These are phyloP conservation scores for Mythimna lalbum DNA, from an alignment of 2,888 invertebrate genomes.

Conservation along the genomic window DNA sequence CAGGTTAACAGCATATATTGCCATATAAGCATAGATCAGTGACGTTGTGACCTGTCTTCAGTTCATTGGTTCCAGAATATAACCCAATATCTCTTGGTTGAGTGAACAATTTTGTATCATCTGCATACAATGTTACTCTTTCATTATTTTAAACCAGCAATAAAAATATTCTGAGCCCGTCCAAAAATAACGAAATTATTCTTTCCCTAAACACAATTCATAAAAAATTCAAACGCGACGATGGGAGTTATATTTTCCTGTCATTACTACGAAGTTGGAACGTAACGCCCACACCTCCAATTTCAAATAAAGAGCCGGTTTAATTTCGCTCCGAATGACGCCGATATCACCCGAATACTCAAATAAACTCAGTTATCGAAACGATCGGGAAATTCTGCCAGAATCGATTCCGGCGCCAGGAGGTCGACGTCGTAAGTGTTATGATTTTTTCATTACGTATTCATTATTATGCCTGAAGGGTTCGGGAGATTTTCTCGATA, in stretches of 20 bases:
- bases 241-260: constrained; percentile 24
- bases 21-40: constrained; percentile 16
- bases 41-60: constrained; percentile 16
- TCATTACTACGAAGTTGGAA: constrained; percentile 29
- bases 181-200: constrained; percentile 16
- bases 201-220: constrained; percentile 13
- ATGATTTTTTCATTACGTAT: constrained; percentile 46
- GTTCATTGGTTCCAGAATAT: constrained; percentile 32
- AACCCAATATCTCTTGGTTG: constrained; percentile 20
- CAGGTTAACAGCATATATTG: background rate
- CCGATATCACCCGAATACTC: constrained; percentile 31
- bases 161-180: constrained; percentile 4
- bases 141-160: background rate
- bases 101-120: constrained; percentile 37
- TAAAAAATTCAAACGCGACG: constrained; percentile 2
- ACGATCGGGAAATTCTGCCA: constrained; percentile 36
- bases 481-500: constrained; percentile 31
- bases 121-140: background rate
- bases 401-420: constrained; percentile 35
- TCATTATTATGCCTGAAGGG: constrained; percentile 35
- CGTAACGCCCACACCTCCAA: constrained; percentile 43
- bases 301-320: constrained; percentile 33
- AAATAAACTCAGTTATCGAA: constrained; percentile 49
- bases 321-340: constrained; percentile 31
- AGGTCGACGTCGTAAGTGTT: constrained; percentile 35